Evolutionary conservation across 2,888 invertebrate species (phyloP), one percentile per base, ranked within the genome.

Genomic region (Apodemia mormo): DNA sequence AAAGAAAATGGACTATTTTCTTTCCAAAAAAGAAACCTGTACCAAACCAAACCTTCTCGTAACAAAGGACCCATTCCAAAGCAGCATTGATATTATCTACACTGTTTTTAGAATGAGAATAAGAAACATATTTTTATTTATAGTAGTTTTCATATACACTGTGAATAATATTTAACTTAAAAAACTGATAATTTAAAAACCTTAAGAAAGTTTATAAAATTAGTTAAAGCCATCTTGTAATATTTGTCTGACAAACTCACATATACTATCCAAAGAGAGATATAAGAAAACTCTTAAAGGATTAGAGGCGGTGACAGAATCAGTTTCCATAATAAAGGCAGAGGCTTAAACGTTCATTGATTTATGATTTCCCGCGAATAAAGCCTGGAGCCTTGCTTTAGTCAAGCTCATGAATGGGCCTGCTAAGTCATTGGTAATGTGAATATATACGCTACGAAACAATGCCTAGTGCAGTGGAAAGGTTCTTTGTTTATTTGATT

Each of bases 311-410:
- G 85, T 83, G 88, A 89, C 90, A 89, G 87, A 86, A 85, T 85
- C 84, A 80, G 85, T 82, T 84, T 82, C 80, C 84, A 89, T 86
- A 89, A 85, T 84, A 82, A 87, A 86, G 85, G 84, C 78, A 75
- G 74, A 76, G 78, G 78, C 82, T 82, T 80, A 80, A 68, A 76
- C 79, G 79, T 76, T 82, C 85, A 90, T 90, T 91, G 91, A 91
- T 91, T 91, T 91, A 91, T 91, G 85, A 81, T 80, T 81, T 79
- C 80, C 79, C 76, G 89, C 90, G 85, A 91, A 90, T 90, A 89
- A 89, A 86, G 82, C 84, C 80, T 73, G 69, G 65, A 69, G 65
- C 66, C 68, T 69, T 64, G 71, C 72, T 73, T 74, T 74, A 74
- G 73, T 74, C 75, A 72, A 72, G 72, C 67, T 65, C 73, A 65